Base-by-base conservation (phyloP, 2,888 invertebrate species). In the Drosophila putrida region DNA sequence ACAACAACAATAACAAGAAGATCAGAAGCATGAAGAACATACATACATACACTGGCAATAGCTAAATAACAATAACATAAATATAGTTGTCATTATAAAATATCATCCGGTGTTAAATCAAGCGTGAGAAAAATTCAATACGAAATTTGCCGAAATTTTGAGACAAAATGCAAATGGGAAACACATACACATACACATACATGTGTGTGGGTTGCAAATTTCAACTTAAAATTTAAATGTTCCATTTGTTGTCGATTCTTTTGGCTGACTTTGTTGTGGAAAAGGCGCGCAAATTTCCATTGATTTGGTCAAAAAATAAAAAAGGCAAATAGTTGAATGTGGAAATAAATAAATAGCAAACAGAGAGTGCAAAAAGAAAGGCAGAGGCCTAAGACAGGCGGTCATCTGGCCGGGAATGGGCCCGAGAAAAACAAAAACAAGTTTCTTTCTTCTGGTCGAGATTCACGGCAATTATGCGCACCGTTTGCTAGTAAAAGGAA, bases 21-120 rank as follows among this genome's bases (percentile, higher is more conserved):
- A 69, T 47, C 53, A 66, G 58, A 50, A 63, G 44, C 66, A 77
- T 63, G 55, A 72, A 77, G 63, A 75, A 72, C 73, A 75, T 57
- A 20, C 20, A 75, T 57, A 20, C 20, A 20, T 20, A 63, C 27
- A 41, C 57, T 10, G 49, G 36, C 71, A 71, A 73, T 50, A 50
- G 61, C 62, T 67, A 58, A 51, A 62, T 43, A 71, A 72, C 49
- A 50, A 62, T 53, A 71, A 72, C 47, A 69, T 84, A 82, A 82
- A 84, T 85, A 84, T 73, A 73, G 85, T 84, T 88, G 83, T 82
- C 83, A 88, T 82, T 85, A 75, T 73, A 82, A 88, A 82, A 88
- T 85, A 82, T 88, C 85, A 84, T 85, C 82, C 88, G 88, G 86
- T 71, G 73, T 65, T 82, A 88, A 85, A 82, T 85, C 66, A 82